Evolutionary conservation across 2,113 vertebrate species (phyloP).

Genomic region (Neolamprologus variostigma): DNA sequence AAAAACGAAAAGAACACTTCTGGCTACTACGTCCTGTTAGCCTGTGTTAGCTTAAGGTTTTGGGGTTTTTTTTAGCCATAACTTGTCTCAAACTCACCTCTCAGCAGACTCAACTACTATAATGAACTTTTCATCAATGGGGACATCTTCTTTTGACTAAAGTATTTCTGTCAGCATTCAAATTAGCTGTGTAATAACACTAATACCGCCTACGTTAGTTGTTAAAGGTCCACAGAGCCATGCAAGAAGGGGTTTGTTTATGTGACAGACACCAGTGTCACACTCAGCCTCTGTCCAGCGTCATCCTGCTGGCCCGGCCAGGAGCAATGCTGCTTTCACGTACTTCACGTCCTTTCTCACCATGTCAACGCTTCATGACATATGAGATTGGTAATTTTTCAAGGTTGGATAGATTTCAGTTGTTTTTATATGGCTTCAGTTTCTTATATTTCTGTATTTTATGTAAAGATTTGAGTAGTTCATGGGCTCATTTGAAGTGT

Average conservation of each 20-base stretch:
- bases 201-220: background rate
- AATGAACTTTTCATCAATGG: background rate
- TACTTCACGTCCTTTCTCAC: background rate
- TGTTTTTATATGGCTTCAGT: background rate
- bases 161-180: background rate
- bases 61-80: background rate
- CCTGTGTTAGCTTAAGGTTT: constrained; percentile 28
- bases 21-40: background rate
- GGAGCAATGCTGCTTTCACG: constrained; percentile 15
- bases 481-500: background rate
- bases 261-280: constrained; percentile 1
- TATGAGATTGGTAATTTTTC: background rate
- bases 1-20: background rate
- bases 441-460: background rate
- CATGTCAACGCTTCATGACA: background rate
- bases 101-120: background rate
- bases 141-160: background rate
- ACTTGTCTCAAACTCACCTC: constrained; percentile 44
- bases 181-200: background rate
- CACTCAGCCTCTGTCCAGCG: background rate
- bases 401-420: background rate
- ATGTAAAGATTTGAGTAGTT: background rate
- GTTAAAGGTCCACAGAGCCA: background rate
- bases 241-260: constrained; percentile 41
- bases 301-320: background rate